Evolutionary conservation across 1,140 invertebrate species (phyloP), one percentile per base, ranked within the genome.

Genomic region (Marisa cornuarietis): DNA sequence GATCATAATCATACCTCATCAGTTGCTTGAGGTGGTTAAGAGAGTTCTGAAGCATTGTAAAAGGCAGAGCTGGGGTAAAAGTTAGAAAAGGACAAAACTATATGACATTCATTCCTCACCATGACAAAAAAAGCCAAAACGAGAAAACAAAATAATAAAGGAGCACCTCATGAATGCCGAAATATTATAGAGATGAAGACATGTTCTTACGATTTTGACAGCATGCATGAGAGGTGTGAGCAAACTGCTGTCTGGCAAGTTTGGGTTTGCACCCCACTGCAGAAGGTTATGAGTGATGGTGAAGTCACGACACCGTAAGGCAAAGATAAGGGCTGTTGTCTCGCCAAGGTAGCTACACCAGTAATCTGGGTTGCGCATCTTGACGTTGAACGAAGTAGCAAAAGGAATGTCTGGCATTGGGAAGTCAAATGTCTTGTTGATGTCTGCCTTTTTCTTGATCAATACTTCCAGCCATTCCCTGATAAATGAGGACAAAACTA

Each of bases 181-280:
- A 72, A 72, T 2, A 72, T 49, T 22, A 4, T 42, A 42, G 31
- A 49, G 49, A 49, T 42, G 75, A 62, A 9, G 16, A 14, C 52
- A 52, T 22, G 8, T 49, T 52, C 82, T 76, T 82, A 88, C 91
- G 84, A 88, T 80, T 86, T 89, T 86, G 2, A 91, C 90, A 76
- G 92, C 92, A 89, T 92, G 89, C 92, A 93, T 93, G 18, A 93
- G 72, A 22, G 92, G 91, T 22, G 92, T 92, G 26, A 90, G 65
- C n/a, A 88, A 88, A 1, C 88, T 31, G 24, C 85, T 85, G 85
- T 93, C 92, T 42, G 84, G 79, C 76, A 89, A 83, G 83, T 92
- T 92, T 3, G 91, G 84, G 78, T 91, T 88, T 0, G 91, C 91
- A 71, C 89, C 88, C 63, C 85, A 75, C 65, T 88, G 83, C 26